Evolutionary conservation across 2,113 vertebrate species (phyloP).

Genomic region (Pampusana beccarii): DNA sequence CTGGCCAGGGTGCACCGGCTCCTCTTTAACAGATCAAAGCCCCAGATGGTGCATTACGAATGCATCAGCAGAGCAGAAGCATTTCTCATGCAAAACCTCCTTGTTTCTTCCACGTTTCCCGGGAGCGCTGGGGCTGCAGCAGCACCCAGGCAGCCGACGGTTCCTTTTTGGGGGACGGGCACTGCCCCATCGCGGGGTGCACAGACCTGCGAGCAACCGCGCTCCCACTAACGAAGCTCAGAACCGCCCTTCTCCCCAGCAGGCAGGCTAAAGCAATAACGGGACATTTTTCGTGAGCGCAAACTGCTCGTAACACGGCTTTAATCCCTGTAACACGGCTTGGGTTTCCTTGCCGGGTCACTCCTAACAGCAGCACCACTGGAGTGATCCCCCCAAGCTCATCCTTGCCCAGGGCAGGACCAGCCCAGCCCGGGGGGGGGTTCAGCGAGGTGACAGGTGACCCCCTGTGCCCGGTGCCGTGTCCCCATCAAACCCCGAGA

Average conservation of each 20-base stretch:
- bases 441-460: neutral
- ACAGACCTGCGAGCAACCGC: neutral
- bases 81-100: neutral
- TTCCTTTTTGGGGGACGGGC: neutral
- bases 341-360: neutral
- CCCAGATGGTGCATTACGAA: neutral
- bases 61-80: neutral
- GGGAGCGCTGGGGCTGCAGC: neutral
- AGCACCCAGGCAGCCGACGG: neutral
- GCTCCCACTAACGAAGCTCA: neutral
- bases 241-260: neutral
- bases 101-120: neutral
- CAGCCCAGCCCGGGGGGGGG: neutral
- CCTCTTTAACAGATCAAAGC: neutral
- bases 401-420: neutral
- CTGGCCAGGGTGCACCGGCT: neutral
- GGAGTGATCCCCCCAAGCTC: neutral
- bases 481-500: no score
- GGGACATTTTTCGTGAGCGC: neutral
- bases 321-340: fast-evolving
- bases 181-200: neutral
- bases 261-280: neutral
- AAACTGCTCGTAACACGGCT: fast-evolving
- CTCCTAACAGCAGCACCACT: neutral
- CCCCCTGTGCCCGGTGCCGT: neutral